Evolutionary conservation across 2,888 invertebrate species (phyloP), one percentile per base, ranked within the genome.

Genomic region (Acronicta leporina): DNA sequence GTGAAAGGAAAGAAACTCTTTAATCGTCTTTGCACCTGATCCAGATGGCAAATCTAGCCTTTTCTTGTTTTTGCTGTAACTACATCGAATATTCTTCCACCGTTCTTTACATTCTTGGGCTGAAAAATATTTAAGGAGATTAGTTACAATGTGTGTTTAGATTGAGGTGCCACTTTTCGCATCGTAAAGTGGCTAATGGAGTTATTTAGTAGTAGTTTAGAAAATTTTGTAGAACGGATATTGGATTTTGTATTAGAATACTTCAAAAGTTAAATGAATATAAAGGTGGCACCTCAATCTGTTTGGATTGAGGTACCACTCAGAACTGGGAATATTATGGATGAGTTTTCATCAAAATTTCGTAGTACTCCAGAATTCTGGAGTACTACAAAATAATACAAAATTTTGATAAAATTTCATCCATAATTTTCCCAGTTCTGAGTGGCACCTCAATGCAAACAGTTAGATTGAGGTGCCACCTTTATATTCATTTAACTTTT

Each of bases 81-180:
- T 58, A 42, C 50, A 44, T 58, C 63, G 55, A 52, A 67, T 67
- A 56, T 67, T 67, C 52, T 63, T 63, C 59, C 67, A 67, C 41
- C 67, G 63, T 52, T 63, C 59, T 63, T 63, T 67, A 44, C 68
- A 68, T 11, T 60, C 63, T 53, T 56, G 44, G 38, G 50, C 68
- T 68, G 60, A 60, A 67, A 61, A 63, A 63, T 44, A 56, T 56
- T 49, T 49, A 56, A 56, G 48, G 11, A 54, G 48, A 53, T 57
- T 48, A 53, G 57, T 52, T 53, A 62, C 20, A 38, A 54, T 46
- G 35, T 49, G 38, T 60, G 38, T 60, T 44, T 60, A 38, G 43
- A 47, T 53, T 58, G 46, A 54, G 45, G 54, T 54, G 46, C 45
- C 46, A 54, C 47, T 47, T 48, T 48, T 48, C 48, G 48, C 48